Evolutionary conservation across 2,113 vertebrate species (phyloP), one percentile per base, ranked within the genome.

Genomic region (Rousettus leschenaultii): DNA sequence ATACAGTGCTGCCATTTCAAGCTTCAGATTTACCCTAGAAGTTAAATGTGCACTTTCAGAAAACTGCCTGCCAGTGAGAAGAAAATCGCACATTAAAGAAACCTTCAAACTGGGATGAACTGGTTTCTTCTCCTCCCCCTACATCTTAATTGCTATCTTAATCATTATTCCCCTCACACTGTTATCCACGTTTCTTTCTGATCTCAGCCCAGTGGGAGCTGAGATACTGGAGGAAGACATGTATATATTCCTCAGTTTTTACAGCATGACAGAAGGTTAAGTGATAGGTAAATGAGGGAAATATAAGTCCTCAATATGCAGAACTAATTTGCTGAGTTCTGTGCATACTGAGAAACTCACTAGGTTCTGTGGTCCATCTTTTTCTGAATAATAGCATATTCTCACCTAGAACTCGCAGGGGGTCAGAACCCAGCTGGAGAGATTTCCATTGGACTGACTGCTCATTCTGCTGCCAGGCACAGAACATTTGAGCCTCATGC

Each of bases 21-120:
- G 85, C 61, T 92, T 89, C 59, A 35, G 73, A 71, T 97, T 97
- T 94, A 95, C 24, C 61, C 63, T 96, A 75, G 48, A 93, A 94
- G 73, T 86, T 90, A 79, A 97, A 88, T 82, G 80, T 45, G 55
- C 35, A 78, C 57, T 28, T 92, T 86, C 9, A 28, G 74, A 89
- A 89, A 94, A 86, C 66, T 88, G 82, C 82, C 45, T 91, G n/a
- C 12, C 89, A 63, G 14, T 71, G 68, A 70, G 75, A 74, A 93
- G 53, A n/a, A 95, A 95, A 95, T 89, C 59, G 33, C 35, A 61
- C 1, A 0, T 79, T 57, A 77, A 94, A 83, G 73, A 86, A 79
- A 79, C 83, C 51, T 94, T 88, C 80, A 70, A 88, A 53, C 61
- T 14, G 6, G 45, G 82, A 73, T 77, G n/a, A 68, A 91, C 48